Percentiles rank a stretch among this genome's conserved stretches.
Conservation (phyloP, 2,113 vertebrate species). For the Casuarius casuarius region DNA sequence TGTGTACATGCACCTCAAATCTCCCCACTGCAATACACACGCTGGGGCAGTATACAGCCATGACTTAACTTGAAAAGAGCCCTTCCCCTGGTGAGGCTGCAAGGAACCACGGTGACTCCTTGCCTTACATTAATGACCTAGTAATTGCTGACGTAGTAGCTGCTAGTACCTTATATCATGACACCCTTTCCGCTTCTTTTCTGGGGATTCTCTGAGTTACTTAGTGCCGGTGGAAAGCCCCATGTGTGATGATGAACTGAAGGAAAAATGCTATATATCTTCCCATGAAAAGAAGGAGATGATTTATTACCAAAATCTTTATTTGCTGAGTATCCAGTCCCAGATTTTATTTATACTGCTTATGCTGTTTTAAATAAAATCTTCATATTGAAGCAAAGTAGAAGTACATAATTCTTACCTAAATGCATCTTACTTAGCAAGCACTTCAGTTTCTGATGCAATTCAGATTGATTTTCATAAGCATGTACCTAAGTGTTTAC, state of each 20-base stretch:
- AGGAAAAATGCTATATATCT: neutral
- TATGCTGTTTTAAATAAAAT: neutral
- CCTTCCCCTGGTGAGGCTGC: neutral
- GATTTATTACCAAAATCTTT: neutral
- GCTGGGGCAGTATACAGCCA: neutral
- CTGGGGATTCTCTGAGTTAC: neutral
- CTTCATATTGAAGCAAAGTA: neutral
- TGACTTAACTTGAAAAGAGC: neutral
- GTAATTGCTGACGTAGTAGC: neutral
- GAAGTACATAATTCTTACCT: neutral
- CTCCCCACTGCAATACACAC: neutral
- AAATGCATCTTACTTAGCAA: neutral
- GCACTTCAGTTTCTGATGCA: neutral
- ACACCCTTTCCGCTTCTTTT: neutral
- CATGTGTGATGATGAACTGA: neutral
- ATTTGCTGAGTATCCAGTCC: neutral
- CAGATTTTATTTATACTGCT: neutral
- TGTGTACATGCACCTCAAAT: neutral
- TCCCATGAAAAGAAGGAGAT: neutral
- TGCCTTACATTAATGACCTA: neutral
- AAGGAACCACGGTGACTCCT: neutral
- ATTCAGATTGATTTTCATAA: neutral
- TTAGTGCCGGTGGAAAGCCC: neutral
- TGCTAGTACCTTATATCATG: neutral
- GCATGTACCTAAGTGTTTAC: neutral